A percentile compares a stretch with the other conserved stretches of the same genome.
These are phyloP conservation scores for Tethya wilhelma DNA, from an alignment of 37 sponge, comb jelly and placozoan genomes.

Conservation along the genomic window DNA sequence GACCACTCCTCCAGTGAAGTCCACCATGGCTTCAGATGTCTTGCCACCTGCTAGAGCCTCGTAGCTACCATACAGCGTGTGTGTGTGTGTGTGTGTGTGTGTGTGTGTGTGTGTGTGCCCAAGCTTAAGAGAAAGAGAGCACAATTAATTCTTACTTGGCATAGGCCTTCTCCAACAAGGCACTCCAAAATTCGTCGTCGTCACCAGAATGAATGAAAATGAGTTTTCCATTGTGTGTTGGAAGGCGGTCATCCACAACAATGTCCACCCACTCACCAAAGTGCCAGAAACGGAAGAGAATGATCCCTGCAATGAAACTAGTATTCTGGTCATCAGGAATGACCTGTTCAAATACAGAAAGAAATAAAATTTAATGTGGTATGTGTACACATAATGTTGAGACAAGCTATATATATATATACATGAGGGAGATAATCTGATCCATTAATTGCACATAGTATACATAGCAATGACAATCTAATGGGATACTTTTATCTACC, in stretches of 20 bases:
- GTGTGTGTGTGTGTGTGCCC: neutral
- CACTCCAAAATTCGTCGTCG: constrained; percentile 96
- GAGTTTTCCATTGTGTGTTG: constrained; percentile 79
- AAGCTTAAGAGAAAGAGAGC: too few species aligned
- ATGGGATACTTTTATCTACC: constrained; percentile 19
- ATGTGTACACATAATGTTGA: neutral
- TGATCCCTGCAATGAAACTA: constrained; percentile 68
- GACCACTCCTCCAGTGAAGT: constrained; percentile 92
- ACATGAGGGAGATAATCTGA: too few species aligned
- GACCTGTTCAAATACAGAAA: constrained; percentile 34
- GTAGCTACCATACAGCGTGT: constrained; percentile 85
- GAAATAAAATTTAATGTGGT: neutral
- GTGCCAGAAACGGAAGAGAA: constrained; percentile 91
- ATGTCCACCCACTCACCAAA: constrained; percentile 93
- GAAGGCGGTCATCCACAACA: constrained; percentile 86
- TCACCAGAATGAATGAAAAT: constrained; percentile 89
- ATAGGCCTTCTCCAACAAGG: constrained; percentile 97
- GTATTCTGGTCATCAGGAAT: constrained; percentile 65
- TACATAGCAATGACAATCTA: too few species aligned
- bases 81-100: neutral
- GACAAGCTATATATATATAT: neutral
- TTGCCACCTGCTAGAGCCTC: constrained; percentile 89
- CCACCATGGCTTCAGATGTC: constrained; percentile 88
- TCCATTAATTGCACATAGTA: too few species aligned
- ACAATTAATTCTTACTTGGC: constrained; percentile 88